Base-by-base conservation (phyloP, 2,888 invertebrate genomes). In the Adela reaumurella region DNA sequence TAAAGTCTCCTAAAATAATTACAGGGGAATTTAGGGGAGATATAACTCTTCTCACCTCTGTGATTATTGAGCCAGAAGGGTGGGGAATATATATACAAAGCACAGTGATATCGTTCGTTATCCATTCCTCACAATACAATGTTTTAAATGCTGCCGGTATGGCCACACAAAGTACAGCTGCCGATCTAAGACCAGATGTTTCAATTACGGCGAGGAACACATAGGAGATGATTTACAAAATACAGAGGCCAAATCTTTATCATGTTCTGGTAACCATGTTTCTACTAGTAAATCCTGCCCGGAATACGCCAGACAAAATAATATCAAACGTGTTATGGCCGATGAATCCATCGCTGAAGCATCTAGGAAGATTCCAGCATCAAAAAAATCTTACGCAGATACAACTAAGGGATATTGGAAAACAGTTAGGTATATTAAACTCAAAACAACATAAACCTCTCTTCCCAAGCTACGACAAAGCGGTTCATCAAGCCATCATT, bases 101-200 rank as follows among this genome's bases (percentile, higher is more conserved):
- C n/a, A n/a, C n/a, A n/a, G n/a, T n/a, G n/a, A n/a, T n/a, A n/a
- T n/a, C n/a, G n/a, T n/a, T n/a, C n/a, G n/a, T n/a, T 48, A 48
- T 28, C 16, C 18, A 6, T 48, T 45, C 29, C 48, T 29, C 5
- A 48, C 48, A 16, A 14, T 48, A 14, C 45, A 43, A 11, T 48
- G 48, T 43, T 35, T 42, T 17, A 17, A 24, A 14, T 48, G 28
- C 19, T 44, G 45, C 16, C 14, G 44, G 3, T 48, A 17, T 29
- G 48, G 48, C 4, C 48, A 48, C 35, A 45, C 45, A 17, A 44
- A 45, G 29, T 6, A 2, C 14, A 11, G 11, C 8, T 48, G 48
- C 29, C 11, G 45, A 5, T 48, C 48, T 11, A 14, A 17, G 17
- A 8, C 28, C 10, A 24, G 44, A 28, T 48, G 48, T 29, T 48